These are phyloP conservation scores for Oreochromis grahami DNA, from an alignment of 2,797 vertebrate genomes.

Conservation along the genomic window DNA sequence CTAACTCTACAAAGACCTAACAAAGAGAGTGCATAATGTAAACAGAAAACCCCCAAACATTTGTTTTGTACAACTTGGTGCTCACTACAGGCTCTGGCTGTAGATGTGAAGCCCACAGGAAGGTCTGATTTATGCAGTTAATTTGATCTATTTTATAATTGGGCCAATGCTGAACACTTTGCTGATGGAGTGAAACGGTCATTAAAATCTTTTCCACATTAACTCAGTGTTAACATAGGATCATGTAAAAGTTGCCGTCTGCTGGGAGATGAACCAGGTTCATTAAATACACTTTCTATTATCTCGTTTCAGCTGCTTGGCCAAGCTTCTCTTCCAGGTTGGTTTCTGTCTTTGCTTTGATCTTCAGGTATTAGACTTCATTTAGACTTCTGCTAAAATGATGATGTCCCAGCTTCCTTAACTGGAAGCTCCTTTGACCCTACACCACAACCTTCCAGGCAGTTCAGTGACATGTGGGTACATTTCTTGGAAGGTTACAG, in stretches of 20 bases:
- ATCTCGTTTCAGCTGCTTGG: slow-evolving; percentile 25
- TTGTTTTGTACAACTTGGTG: not conserved
- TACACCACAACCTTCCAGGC: not conserved
- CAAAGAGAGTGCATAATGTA: not conserved
- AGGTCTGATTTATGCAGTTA: not conserved
- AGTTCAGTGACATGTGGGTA: not conserved
- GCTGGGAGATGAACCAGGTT: not conserved
- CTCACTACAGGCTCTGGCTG: not conserved
- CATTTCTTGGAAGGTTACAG: not conserved
- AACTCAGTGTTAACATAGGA: not conserved
- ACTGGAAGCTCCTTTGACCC: not conserved
- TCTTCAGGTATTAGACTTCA: not conserved
- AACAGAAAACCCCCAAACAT: not conserved
- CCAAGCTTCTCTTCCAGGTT: slow-evolving; percentile 39
- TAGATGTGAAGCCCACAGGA: not conserved
- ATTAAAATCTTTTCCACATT: not conserved
- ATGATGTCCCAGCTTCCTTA: not conserved
- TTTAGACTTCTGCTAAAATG: not conserved
- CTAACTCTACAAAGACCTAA: not conserved
- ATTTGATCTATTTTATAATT: not conserved
- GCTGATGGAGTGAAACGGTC: not conserved
- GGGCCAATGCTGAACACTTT: not conserved
- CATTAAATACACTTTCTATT: not conserved
- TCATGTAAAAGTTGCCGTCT: not conserved
- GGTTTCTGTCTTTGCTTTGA: not conserved